phyloP scores from a whole-genome alignment of 2,797 vertebrate species.

The Taenioides sp. region DNA sequence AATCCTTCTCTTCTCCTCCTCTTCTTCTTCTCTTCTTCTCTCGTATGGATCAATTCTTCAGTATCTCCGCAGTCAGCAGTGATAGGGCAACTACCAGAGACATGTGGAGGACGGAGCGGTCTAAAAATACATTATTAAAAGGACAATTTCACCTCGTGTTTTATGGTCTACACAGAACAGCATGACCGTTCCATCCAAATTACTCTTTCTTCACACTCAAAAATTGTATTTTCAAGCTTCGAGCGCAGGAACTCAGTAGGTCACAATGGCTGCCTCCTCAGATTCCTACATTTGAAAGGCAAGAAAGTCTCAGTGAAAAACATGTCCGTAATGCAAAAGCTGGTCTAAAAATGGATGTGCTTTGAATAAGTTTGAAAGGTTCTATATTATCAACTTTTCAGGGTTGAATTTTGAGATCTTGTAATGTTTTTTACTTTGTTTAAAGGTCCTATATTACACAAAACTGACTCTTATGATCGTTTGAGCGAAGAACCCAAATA shows the following conservation, averaged over 20 bases:
- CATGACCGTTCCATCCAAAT: slow-evolving; percentile 49
- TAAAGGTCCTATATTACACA: too few species aligned
- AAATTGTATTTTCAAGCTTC: slow-evolving; percentile 31
- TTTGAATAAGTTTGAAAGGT: not conserved
- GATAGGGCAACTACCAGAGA: slow-evolving; percentile 48
- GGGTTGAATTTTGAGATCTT: not conserved
- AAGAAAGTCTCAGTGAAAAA: slow-evolving; percentile 49
- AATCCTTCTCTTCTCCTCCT: slow-evolving; percentile 74
- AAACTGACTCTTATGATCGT: too few species aligned
- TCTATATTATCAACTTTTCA: not conserved
- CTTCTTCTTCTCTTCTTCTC: slow-evolving; percentile 65
- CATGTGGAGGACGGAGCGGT: slow-evolving; percentile 42
- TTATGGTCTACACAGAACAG: slow-evolving; percentile 43
- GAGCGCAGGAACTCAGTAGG: slow-evolving; percentile 31
- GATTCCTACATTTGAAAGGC: slow-evolving; percentile 43
- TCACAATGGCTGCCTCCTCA: slow-evolving; percentile 24
- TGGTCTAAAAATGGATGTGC: not conserved
- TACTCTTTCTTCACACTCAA: slow-evolving; percentile 44
- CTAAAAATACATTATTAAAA: slow-evolving; percentile 64
- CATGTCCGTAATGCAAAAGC: slow-evolving; percentile 33
- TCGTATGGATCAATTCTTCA: slow-evolving; percentile 71
- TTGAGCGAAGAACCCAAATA: too few species aligned
- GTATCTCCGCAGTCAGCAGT: slow-evolving; percentile 69
- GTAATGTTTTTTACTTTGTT: too few species aligned
- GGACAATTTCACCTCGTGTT: slow-evolving; percentile 58